Conservation (phyloP, 2,113 vertebrate genomes). For the Pangasianodon gigas region DNA sequence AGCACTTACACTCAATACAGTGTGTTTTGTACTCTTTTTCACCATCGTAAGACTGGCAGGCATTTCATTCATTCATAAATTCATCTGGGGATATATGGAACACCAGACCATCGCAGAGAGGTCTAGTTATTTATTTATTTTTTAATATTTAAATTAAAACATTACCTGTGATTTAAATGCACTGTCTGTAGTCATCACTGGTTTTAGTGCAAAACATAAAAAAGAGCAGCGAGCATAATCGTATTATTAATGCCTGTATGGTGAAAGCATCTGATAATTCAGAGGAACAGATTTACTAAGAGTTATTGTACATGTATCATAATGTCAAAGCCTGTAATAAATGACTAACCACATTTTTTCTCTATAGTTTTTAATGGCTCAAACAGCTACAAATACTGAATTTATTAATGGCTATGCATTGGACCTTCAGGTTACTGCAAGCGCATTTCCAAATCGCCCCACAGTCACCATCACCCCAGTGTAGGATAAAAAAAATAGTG, state of each 20-base stretch:
- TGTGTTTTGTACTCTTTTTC: neutral
- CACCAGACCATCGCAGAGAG: neutral
- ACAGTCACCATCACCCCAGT: slow-evolving; percentile 41
- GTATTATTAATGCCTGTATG: neutral
- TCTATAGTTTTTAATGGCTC: neutral
- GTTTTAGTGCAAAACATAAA: neutral
- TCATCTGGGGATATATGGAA: neutral
- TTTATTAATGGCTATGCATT: neutral
- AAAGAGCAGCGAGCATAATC: neutral
- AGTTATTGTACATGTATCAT: neutral
- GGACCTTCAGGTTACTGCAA: neutral
- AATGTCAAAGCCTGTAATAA: neutral
- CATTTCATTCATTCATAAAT: neutral
- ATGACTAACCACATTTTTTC: neutral
- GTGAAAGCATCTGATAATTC: neutral
- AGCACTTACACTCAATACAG: neutral
- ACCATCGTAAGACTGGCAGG: neutral
- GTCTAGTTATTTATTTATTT: neutral
- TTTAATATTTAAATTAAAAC: neutral
- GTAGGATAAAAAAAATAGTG: slow-evolving; percentile 1
- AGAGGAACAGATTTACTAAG: neutral
- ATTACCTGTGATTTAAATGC: neutral
- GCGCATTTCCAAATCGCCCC: slow-evolving; percentile 24
- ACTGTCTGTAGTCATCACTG: neutral
- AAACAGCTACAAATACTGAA: neutral